Evolutionary conservation across 2,113 vertebrate genomes (phyloP), one percentile per base, ranked within the genome.

Genomic region (Micronycteris hirsuta): DNA sequence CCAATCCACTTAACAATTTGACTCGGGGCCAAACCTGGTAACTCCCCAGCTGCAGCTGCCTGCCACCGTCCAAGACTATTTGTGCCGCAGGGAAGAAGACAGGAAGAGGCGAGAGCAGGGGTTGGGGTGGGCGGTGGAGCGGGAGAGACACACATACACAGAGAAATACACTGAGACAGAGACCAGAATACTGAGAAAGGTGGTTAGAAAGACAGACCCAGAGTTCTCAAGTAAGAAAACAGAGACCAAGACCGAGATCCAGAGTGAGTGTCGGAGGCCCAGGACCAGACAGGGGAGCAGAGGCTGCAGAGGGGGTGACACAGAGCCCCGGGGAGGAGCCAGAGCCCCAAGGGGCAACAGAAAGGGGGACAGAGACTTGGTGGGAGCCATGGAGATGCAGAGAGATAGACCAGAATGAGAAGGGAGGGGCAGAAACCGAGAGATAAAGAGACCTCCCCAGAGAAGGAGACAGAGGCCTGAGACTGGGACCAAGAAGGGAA

Each of bases 31-130:
- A 63, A 54, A 43, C 68, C 41, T 31, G 49, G 61, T 3, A 38
- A 38, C 58, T 22, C 43, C 45, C 38, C 0, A 4, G 78, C 16
- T 74, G 16, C 83, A 86, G 93, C 89, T 71, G 94, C 52, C 54
- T 0, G 5, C 22, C 8, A 14, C 65, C 0, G 12, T 84, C 92
- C 90, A 77, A 91, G 73, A 61, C 83, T 49, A 26, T 80, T 88
- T 96, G 94, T 91, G 95, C 76, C 74, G n/a, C 1, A 41, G 58
- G 26, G 63, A 63, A 54, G 56, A 56, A 47, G 52, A 84, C 0
- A 11, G 73, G 49, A 89, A 77, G 73, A 61, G 61, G 70, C 71
- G 10, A 4, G 41, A 19, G 76, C 14, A 4, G 10, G 68, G 54
- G 54, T 22, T 14, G 54, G 24, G n/a, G 41, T 7, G 36, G 11